These are phyloP conservation scores for Scaptomyza pallida DNA, from an alignment of 1,140 invertebrate genomes.

Conservation along the genomic window DNA sequence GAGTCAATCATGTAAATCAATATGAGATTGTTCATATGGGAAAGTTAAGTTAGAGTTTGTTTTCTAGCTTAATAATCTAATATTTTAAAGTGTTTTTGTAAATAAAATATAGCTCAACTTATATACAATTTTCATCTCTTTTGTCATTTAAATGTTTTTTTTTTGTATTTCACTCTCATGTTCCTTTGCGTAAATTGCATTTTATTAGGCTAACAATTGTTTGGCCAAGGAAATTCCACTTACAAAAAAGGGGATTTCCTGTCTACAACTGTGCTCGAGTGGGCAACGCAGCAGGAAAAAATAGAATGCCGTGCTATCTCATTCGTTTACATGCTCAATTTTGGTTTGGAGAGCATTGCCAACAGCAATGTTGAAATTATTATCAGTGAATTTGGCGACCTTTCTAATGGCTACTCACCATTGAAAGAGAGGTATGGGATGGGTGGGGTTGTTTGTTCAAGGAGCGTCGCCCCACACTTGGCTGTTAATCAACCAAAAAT, in stretches of 20 bases:
- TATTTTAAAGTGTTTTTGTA: too few species aligned
- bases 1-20: not conserved
- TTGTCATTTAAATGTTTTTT: not conserved
- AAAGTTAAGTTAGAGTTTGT: too few species aligned
- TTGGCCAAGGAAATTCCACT: conserved; percentile 54
- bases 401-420: conserved; percentile 50
- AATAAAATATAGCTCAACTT: too few species aligned
- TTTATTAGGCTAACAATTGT: conserved; percentile 34
- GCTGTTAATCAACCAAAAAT: conserved; percentile 73
- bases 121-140: too few species aligned
- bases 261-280: conserved; percentile 18
- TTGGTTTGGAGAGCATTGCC: conserved; percentile 54
- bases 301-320: conserved; percentile 13
- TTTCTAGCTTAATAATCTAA: too few species aligned
- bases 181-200: conserved; percentile 11
- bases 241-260: conserved; percentile 59
- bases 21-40: not conserved
- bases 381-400: conserved; percentile 80
- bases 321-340: conserved; percentile 24
- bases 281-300: not conserved
- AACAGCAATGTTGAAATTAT: conserved; percentile 52
- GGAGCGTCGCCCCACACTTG: conserved; percentile 16
- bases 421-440: not conserved
- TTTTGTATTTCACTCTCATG: not conserved
- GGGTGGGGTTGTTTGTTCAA: conserved; percentile 21